Conservation (phyloP, 2,888 invertebrate genomes). For the Listrodromus nycthemerus region DNA sequence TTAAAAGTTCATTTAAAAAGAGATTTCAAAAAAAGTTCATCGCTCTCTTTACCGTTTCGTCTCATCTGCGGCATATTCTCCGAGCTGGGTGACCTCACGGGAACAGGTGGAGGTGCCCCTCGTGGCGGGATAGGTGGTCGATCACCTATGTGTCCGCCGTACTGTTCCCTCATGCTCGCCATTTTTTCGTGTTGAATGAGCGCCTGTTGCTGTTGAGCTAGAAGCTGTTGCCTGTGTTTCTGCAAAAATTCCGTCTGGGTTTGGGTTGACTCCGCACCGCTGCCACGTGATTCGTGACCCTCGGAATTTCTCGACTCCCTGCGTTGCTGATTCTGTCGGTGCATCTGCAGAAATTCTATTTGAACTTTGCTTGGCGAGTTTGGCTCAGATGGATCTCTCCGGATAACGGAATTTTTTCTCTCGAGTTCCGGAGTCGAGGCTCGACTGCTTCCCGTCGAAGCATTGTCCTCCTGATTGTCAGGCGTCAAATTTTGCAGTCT, state of each 20-base stretch:
- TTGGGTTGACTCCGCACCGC: constrained; percentile 73
- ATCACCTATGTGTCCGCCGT: constrained; percentile 79
- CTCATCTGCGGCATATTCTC: constrained; percentile 80
- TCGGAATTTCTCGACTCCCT: constrained; percentile 79
- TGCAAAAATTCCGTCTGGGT: constrained; percentile 86
- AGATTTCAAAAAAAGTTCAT: not conserved
- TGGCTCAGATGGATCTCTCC: constrained; percentile 77
- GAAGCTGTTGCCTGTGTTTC: constrained; percentile 82
- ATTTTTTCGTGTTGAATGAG: constrained; percentile 77
- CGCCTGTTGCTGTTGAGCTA: constrained; percentile 83
- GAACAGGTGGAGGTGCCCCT: constrained; percentile 87
- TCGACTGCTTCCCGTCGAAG: constrained; percentile 84
- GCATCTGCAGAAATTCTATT: constrained; percentile 80
- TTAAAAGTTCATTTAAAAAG: too few species aligned
- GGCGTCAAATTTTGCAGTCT: constrained; percentile 74
- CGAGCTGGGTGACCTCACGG: constrained; percentile 83
- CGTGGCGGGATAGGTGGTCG: constrained; percentile 87
- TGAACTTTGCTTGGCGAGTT: constrained; percentile 79
- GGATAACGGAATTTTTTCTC: constrained; percentile 83
- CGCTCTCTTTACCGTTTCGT: constrained; percentile 78
- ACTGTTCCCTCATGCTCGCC: constrained; percentile 74
- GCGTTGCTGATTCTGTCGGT: constrained; percentile 81
- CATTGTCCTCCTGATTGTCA: constrained; percentile 79
- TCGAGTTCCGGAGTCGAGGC: constrained; percentile 85
- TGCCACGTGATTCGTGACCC: constrained; percentile 60